Base-by-base conservation (phyloP, 2,113 vertebrate genomes). In the Otocyon megalotis region DNA sequence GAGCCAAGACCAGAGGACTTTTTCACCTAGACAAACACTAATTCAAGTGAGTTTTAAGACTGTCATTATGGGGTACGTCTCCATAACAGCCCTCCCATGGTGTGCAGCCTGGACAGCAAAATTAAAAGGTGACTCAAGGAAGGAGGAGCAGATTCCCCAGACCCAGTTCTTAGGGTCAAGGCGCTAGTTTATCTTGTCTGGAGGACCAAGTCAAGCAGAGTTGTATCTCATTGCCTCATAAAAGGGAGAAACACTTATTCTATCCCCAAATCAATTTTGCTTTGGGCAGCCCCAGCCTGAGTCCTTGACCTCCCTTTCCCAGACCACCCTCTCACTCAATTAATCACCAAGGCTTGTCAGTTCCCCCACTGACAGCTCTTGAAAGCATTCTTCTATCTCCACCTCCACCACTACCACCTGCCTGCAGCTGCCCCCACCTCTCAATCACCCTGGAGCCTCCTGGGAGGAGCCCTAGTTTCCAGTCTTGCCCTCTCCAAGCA, bases 131-230 rank as follows among this genome's bases (percentile, higher is more conserved):
- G 26, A 15, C 43, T 24, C 56, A 30, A 20, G 56, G 19, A 37
- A 11, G 16, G 24, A 22, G 16, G 13, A 32, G 19, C 9, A 0
- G 0, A 12, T 4, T 32, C 26, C 54, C 22, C 54, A 15, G 54
- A 1, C 67, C 80, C 14, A 2, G 7, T 35, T 72, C 54, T 65
- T 19, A 32, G 22, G 35, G 54, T 30, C 3, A 4, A 37, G 30
- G 48, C 9, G 11, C 48, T 56, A 48, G 48, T 77, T 13, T 85
- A 67, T n/a, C 48, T 32, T 54, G 22, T 48, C 50, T 43, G 16
- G 62, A 19, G 53, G 53, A 58, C 62, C 0, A 4, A 26, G 43
- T 35, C 26, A 58, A 77, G 60, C 74, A 69, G 60, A 88, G 35
- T 1, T 20, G 62, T 15, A 58, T 62, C 26, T 69, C 35, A 8